Conservation (phyloP, 2,797 vertebrate species). For the Orestias chungarensis region DNA sequence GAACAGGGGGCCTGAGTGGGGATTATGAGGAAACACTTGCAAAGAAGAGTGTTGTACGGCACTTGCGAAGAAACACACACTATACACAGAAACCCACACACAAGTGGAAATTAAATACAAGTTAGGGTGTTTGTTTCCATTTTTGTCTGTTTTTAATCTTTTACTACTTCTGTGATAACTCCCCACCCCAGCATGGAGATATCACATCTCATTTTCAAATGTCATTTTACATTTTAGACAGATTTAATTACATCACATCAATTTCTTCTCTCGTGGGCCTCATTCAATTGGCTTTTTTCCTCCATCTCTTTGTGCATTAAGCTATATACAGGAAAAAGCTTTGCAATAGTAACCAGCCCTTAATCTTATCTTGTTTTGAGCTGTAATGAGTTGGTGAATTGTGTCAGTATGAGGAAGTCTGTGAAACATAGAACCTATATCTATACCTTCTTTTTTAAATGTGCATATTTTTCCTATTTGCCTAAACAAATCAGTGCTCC, state of each 20-base stretch:
- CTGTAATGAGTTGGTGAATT: slow-evolving; percentile 56
- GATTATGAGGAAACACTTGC: slow-evolving; percentile 21
- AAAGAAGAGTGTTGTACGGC: not conserved
- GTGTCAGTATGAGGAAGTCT: slow-evolving; percentile 29
- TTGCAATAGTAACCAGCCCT: slow-evolving; percentile 54
- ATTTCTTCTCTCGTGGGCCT: slow-evolving; percentile 36
- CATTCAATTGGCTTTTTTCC: slow-evolving; percentile 19
- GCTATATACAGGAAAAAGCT: slow-evolving; percentile 53
- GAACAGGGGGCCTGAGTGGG: slow-evolving; percentile 36
- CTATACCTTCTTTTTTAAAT: not conserved
- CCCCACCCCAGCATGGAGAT: slow-evolving; percentile 15
- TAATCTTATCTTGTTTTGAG: slow-evolving; percentile 31
- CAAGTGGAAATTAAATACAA: slow-evolving; percentile 77
- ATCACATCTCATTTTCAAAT: slow-evolving; percentile 31
- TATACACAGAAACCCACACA: slow-evolving; percentile 18
- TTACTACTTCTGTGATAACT: slow-evolving; percentile 10
- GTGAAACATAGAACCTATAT: slow-evolving; percentile 39
- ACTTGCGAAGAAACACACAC: slow-evolving; percentile 22
- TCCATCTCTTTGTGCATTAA: slow-evolving; percentile 12
- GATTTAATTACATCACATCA: slow-evolving; percentile 47
- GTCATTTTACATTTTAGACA: slow-evolving; percentile 49
- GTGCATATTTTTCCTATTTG: not conserved
- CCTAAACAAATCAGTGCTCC: not conserved
- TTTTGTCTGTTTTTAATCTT: slow-evolving; percentile 45
- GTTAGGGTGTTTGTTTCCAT: slow-evolving; percentile 57